Conservation (phyloP, 2,113 vertebrate genomes). For the Anarhynchus alexandrinus region DNA sequence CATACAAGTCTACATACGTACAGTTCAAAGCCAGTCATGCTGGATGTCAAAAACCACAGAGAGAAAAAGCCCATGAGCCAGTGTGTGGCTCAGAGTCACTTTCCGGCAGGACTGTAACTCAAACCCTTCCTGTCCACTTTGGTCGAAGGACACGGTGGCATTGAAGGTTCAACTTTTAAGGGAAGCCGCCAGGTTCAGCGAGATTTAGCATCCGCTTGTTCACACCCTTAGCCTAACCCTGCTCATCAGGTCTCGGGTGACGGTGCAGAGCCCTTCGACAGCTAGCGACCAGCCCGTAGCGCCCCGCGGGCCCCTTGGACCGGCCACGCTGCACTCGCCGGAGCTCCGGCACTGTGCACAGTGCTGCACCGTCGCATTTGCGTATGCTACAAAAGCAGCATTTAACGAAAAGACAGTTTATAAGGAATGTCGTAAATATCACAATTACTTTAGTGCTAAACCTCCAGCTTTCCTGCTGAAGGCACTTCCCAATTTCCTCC, state of each 20-base stretch:
- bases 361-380: background rate
- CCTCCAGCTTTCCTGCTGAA: background rate
- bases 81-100: accelerated
- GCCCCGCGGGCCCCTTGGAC: accelerated
- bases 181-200: background rate
- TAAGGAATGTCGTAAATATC: accelerated
- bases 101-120: background rate
- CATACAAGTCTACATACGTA: accelerated
- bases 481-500: background rate
- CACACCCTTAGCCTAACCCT: too few species aligned
- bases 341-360: background rate
- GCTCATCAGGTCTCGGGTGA: background rate
- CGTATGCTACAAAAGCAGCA: background rate
- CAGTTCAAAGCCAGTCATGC: background rate
- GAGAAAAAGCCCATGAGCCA: accelerated
- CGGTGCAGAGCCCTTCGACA: accelerated
- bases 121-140: background rate
- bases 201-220: background rate
- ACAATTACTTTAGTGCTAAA: background rate
- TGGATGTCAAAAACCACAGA: background rate
- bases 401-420: too few species aligned
- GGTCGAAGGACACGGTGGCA: background rate
- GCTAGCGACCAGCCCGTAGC: accelerated
- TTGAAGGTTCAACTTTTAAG: background rate
- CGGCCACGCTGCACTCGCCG: accelerated